Base-by-base conservation (phyloP, 1,140 invertebrate genomes). In the Drosophila arizonae region DNA sequence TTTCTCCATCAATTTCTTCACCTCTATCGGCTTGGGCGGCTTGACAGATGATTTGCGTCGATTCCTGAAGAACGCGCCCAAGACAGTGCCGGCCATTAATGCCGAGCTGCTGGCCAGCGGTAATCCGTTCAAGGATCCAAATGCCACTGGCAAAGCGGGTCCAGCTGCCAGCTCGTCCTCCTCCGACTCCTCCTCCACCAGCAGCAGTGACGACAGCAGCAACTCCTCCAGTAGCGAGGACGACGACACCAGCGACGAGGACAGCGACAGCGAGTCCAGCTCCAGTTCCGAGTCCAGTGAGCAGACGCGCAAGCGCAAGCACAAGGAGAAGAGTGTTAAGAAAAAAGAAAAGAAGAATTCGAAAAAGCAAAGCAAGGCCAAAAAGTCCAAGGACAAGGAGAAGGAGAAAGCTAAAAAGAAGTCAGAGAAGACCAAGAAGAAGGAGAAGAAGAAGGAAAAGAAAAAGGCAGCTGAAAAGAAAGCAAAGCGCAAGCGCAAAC, bases 1-100 rank as follows among this genome's bases (percentile, higher is more conserved):
- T 86, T 99, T 99, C 93, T 97, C 99, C 0, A 99, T 99, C 51
- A 99, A 99, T 90, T 99, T 99, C 92, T 99, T 99, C 90, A 99
- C 99, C 0, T 98, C 98, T 1, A 99, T 99, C 92, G 99, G 98
- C 79, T 93, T 99, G 17, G 99, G 98, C 63, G 98, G 98, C 0
- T 92, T 99, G 0, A 99, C 99, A 0, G 97, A 98, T 93, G 97
- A 98, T 85, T 92, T 99, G 13, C 92, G 98, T 63, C 97, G 98
- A 87, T 97, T 98, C 93, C 92, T 99, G 41, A 98, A 98, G 91
- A 94, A 94, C 81, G 94, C 95, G 79, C 95, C 96, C 1, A 97
- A 97, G 50, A 41, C 72, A 6, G 88, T 91, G 52, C 90, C 89
- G 5, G 90, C 89, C 3, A 91, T 91, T 10, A 91, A 90, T 84